Conservation (phyloP, 2,888 invertebrate genomes). For the Ashinkailepas kermadecensis region DNA sequence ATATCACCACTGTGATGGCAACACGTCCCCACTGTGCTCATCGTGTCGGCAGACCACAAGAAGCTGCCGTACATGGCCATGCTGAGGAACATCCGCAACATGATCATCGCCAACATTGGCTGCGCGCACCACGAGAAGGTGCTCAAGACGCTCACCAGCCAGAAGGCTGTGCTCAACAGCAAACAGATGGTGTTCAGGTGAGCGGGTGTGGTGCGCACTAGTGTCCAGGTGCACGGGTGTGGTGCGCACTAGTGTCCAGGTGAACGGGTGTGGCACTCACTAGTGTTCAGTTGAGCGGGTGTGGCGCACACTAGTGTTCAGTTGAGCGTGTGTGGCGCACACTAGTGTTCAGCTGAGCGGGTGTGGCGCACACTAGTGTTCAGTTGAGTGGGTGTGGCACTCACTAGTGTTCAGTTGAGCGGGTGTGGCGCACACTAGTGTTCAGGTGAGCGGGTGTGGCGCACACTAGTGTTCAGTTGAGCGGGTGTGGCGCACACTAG, state of each 20-base stretch:
- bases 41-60: constrained; percentile 40
- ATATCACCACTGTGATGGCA: not conserved
- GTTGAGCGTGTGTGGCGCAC: no score
- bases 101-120: constrained; percentile 45
- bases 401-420: no score
- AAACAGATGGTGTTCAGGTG: constrained; percentile 10
- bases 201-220: not conserved
- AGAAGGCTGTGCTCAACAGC: constrained; percentile 34
- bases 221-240: no score
- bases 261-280: no score
- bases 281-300: no score
- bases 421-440: no score
- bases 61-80: constrained; percentile 49
- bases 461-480: not conserved
- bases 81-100: constrained; percentile 45
- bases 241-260: no score
- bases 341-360: no score
- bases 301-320: no score
- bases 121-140: constrained; percentile 42
- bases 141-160: constrained; percentile 41
- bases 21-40: not conserved
- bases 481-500: not conserved
- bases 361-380: no score
- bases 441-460: no score
- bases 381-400: no score